Base-by-base conservation (phyloP, 2,113 vertebrate genomes). In the Malurus elegans region DNA sequence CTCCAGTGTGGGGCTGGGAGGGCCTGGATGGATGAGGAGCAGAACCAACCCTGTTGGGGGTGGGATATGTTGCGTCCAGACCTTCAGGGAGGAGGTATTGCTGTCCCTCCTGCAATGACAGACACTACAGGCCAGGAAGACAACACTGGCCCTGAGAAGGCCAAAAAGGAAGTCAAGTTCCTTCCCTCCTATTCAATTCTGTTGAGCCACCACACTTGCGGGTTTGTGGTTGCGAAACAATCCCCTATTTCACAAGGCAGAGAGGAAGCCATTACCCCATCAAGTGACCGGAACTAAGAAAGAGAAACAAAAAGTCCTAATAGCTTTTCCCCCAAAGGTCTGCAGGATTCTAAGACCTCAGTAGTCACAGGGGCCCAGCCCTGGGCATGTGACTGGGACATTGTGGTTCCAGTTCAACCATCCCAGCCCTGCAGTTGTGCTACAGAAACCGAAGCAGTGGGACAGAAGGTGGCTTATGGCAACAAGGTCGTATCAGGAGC, bases 261-360 rank as follows among this genome's bases (percentile, higher is more conserved):
- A 62, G n/a, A 60, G 45, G 50, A 86, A 80, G 26, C 18, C 14
- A 28, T 94, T 94, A 90, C 74, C 53, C 48, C 29, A 60, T 67
- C 79, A 90, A 93, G 70, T 92, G 79, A 95, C 88, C 57, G 7
- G 72, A 60, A 47, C 6, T 29, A 32, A 51, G 53, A 67, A 82
- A 82, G 65, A 53, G 88, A 90, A 95, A 75, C 40, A 7, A 58
- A 92, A 72, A 62, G 45, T 24, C 16, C 32, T 1, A 4, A 25
- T 2, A 66, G 38, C 44, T 61, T 83, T 15, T 76, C 12, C 61
- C 7, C n/a, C 5, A n/a, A 79, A 79, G 15, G 20, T 83, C 69
- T 6, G 6, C 16, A 24, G 31, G 54, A 60, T 36, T 38, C 18
- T 38, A 29, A 36, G 21, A n/a, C 2, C 60, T 31, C 38, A 53